Evolutionary conservation across 2,113 vertebrate species (phyloP), one percentile per base, ranked within the genome.

Genomic region (Corythaixoides concolor): DNA sequence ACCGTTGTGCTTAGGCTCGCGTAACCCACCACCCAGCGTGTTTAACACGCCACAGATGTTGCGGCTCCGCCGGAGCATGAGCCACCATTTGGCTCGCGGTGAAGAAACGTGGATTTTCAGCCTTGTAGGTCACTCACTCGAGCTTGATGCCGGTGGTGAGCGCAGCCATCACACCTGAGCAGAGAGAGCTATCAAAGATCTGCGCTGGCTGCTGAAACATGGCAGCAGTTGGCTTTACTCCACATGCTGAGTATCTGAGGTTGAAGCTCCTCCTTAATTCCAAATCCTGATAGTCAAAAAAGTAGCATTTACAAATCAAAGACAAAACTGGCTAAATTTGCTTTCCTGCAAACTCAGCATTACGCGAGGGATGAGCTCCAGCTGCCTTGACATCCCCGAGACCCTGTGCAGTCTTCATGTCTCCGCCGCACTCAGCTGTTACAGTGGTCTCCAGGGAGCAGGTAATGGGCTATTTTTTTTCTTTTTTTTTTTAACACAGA

Each of bases 1-100:
- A 8, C 1, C 2, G 2, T 6, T 19, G 39, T 20, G 68, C 59
- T 47, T 55, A 23, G 28, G 8, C 5, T 0, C 6, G 5, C 11
- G 7, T 27, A 35, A 30, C 53, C 49, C 75, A n/a, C 49, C 67
- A 18, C 2, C 4, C 39, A 6, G 62, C 1, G 0, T 41, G 64
- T 47, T 81, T 35, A 22, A 85, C 58, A 11, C 0, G 12, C 70
- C 39, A 72, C 87, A 73, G 68, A 33, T 77, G 55, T 19, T 62
- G 81, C 8, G 8, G 50, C 77, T 89, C 67, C 49, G 62, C 82
- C n/a, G 14, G 32, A 90, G 73, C 53, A 20, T 5, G 47, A 93
- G 74, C 78, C 91, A 95, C 77, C 22, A 5, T 39, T 80, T 39
- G 33, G 18, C 35, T 85, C 4, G 0, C 0, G 2, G 17, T 7